Evolutionary conservation across 2,113 vertebrate species (phyloP).

Genomic region (Solea senegalensis): DNA sequence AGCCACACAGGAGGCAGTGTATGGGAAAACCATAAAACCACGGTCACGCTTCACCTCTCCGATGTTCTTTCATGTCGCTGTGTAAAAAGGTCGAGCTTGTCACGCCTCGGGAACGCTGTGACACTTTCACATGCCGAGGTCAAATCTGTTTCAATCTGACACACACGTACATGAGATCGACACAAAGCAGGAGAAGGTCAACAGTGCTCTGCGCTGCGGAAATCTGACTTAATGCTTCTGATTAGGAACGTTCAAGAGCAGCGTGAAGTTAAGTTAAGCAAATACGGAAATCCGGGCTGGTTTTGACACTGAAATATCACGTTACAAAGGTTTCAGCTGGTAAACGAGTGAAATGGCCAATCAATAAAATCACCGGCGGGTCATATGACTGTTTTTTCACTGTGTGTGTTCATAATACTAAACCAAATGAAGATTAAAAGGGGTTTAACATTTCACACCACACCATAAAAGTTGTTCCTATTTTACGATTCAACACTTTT

Average conservation of each 20-base stretch:
- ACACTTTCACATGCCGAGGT: slow-evolving; percentile 4
- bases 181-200: neutral
- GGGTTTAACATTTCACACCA: slow-evolving; percentile 30
- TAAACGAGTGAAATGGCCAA: slow-evolving; percentile 3
- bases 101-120: slow-evolving; percentile 11
- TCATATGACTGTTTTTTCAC: slow-evolving; percentile 14
- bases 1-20: neutral
- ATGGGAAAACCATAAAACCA: slow-evolving; percentile 17
- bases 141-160: slow-evolving; percentile 5
- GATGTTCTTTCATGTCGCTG: slow-evolving; percentile 10
- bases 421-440: slow-evolving; percentile 37
- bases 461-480: neutral
- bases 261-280: neutral
- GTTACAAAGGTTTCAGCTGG: slow-evolving; percentile 12
- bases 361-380: slow-evolving; percentile 17
- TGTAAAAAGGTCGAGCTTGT: slow-evolving; percentile 9
- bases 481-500: no score
- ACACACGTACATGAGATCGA: neutral
- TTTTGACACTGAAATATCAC: neutral
- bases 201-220: neutral
- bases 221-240: neutral
- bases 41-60: slow-evolving; percentile 8
- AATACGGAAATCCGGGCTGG: neutral
- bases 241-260: slow-evolving; percentile 7
- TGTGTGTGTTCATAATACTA: slow-evolving; percentile 20